Conservation (phyloP, 2,113 vertebrate species). For the Scalopus aquaticus region DNA sequence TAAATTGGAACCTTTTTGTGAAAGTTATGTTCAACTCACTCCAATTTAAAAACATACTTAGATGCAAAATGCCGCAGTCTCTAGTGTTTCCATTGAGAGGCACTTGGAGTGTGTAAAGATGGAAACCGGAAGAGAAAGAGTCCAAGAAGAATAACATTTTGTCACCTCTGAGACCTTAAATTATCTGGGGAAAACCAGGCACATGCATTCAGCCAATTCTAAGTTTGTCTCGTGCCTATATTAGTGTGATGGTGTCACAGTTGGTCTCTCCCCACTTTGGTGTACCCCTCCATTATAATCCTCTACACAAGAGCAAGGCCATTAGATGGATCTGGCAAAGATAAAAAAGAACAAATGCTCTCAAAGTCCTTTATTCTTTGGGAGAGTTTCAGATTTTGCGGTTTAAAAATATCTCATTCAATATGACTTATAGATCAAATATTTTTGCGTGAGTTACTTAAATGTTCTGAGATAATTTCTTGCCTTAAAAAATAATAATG, state of each 20-base stretch:
- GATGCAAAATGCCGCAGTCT: conserved; percentile 69
- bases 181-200: neutral
- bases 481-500: too few species aligned
- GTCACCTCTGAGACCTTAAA: neutral
- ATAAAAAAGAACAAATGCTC: neutral
- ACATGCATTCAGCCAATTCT: neutral
- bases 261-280: neutral
- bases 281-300: neutral
- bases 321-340: neutral
- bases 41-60: conserved; percentile 16
- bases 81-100: conserved; percentile 31
- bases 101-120: conserved; percentile 70
- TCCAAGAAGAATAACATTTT: neutral
- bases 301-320: neutral
- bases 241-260: neutral
- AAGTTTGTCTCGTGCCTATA: neutral
- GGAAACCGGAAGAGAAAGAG: conserved; percentile 70
- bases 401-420: neutral
- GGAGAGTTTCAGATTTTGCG: neutral
- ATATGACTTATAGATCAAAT: neutral
- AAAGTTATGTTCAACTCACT: neutral
- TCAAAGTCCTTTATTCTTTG: neutral
- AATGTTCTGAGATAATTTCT: neutral
- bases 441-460: neutral
- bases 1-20: neutral